Evolutionary conservation across 1,140 invertebrate species (phyloP).

Genomic region (Battus philenor): DNA sequence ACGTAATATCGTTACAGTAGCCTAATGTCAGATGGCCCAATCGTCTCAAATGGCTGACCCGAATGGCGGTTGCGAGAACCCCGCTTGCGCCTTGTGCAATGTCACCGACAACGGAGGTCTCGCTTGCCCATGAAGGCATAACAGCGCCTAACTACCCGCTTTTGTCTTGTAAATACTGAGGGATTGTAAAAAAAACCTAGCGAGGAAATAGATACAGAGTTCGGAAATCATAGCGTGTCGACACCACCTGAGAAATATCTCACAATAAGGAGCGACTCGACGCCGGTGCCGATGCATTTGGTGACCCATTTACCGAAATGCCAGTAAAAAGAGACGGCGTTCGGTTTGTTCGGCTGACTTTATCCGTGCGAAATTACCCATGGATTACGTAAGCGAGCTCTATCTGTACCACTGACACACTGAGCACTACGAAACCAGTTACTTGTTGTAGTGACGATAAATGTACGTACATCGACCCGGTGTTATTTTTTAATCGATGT

Average conservation of each 20-base stretch:
- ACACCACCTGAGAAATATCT: no score
- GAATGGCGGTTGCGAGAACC: slow-evolving; percentile 68
- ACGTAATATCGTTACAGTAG: slow-evolving; percentile 17
- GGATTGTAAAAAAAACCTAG: no score
- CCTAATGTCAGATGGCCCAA: slow-evolving; percentile 65
- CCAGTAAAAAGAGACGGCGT: not conserved
- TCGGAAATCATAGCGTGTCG: no score
- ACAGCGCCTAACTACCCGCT: no score
- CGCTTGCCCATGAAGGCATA: no score
- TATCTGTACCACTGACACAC: slow-evolving; percentile 21
- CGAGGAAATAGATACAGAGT: no score
- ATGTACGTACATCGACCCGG: not conserved
- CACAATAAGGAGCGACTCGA: not conserved
- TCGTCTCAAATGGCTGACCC: slow-evolving; percentile 72
- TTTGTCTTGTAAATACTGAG: no score
- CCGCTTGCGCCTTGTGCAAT: slow-evolving; percentile 65
- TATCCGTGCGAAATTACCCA: slow-evolving; percentile 28
- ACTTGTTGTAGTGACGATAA: slow-evolving; percentile 11
- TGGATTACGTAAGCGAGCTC: slow-evolving; percentile 28
- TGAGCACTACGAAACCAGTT: slow-evolving; percentile 19
- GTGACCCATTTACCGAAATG: slow-evolving; percentile 7
- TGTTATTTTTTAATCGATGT: no score
- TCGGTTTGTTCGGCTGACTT: not conserved
- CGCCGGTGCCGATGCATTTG: not conserved
- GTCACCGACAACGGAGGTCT: slow-evolving; percentile 6